Base-by-base conservation (phyloP, 2,797 vertebrate genomes). In the Distichodus sexfasciatus region DNA sequence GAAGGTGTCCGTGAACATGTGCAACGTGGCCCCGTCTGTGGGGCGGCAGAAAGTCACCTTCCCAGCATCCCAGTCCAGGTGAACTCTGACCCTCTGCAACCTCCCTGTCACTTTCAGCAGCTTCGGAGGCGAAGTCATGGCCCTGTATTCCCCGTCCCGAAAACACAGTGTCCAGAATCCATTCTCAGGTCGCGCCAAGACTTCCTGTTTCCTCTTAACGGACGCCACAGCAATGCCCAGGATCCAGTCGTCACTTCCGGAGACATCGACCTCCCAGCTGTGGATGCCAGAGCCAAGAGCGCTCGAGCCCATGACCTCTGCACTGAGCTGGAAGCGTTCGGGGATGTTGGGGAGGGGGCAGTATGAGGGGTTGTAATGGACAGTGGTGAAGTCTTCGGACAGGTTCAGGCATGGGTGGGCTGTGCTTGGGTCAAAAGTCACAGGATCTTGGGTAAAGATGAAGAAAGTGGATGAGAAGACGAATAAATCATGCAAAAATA, bases 121-220 rank as follows among this genome's bases (percentile, higher is more conserved):
- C 1, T 71, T 80, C 3, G 88, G 87, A 0, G 88, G 87, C 0
- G 88, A 88, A 21, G 75, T 77, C 91, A 92, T 90, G 0, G 87
- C 89, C 68, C 81, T 84, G 74, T 90, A 70, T 40, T 84, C 68
- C 15, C 86, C 86, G 1, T 89, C 82, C 26, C 88, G 76, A 44
- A 86, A 83, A 46, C 89, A 90, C 63, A 92, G 72, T 15, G 90
- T 90, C 89, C 90, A 91, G 80, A 90, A 91, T 31, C 90, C 90
- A 1, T 91, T 90, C 76, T 91, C 86, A 0, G 90, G 90, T 29
- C 88, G 81, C 8, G 88, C 88, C 0, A 51, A 26, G 44, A 87
- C 23, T 48, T 86, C 85, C 0, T 9, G 7, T 26, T 86, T 63
- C 75, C 87, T 85, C 0, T 72, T 73, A 14, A 83, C 76, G 10